Percentiles rank a stretch among this genome's conserved stretches.
phyloP scores from a whole-genome alignment of 53 echinoderm and acorn worm genomes.

The Echinarachnius parma region DNA sequence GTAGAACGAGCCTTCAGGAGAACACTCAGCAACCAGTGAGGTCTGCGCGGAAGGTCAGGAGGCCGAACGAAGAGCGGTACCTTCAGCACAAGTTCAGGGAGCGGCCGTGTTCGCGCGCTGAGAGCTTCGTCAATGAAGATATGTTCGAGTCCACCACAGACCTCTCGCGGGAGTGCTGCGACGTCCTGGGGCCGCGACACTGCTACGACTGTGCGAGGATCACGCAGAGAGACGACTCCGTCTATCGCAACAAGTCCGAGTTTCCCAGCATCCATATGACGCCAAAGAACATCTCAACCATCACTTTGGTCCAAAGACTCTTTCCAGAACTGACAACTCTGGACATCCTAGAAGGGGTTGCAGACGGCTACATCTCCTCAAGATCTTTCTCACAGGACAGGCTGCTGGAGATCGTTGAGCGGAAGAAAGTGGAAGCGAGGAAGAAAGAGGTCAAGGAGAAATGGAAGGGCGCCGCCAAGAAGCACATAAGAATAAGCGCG shows the following conservation, averaged over 20 bases:
- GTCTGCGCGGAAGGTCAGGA: slow-evolving; percentile 17
- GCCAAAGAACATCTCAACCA: slow-evolving; percentile 67
- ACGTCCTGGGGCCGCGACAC: slow-evolving; percentile 73
- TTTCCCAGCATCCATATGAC: slow-evolving; percentile 65
- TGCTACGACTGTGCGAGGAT: slow-evolving; percentile 78
- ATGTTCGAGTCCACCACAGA: slow-evolving; percentile 52
- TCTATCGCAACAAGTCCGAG: slow-evolving; percentile 49
- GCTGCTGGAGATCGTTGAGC: slow-evolving; percentile 40
- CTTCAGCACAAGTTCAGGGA: slow-evolving; percentile 58
- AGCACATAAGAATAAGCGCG: slow-evolving; percentile 62
- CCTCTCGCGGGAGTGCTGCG: slow-evolving; percentile 87
- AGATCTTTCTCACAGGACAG: slow-evolving; percentile 33
- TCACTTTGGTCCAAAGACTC: slow-evolving; percentile 67
- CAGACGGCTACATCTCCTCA: slow-evolving; percentile 65
- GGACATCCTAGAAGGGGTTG: slow-evolving; percentile 64
- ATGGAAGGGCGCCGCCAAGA: slow-evolving; percentile 39
- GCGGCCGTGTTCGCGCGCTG: slow-evolving; percentile 65
- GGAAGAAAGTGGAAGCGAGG: slow-evolving; percentile 19
- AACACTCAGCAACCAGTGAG: no score
- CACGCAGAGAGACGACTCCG: slow-evolving; percentile 55
- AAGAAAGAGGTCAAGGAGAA: slow-evolving; percentile 25
- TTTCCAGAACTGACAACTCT: slow-evolving; percentile 62
- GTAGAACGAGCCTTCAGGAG: not conserved
- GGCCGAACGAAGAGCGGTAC: slow-evolving; percentile 60
- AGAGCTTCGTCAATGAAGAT: slow-evolving; percentile 55